Conservation (phyloP, 2,113 vertebrate species). For the Mus spicilegus region DNA sequence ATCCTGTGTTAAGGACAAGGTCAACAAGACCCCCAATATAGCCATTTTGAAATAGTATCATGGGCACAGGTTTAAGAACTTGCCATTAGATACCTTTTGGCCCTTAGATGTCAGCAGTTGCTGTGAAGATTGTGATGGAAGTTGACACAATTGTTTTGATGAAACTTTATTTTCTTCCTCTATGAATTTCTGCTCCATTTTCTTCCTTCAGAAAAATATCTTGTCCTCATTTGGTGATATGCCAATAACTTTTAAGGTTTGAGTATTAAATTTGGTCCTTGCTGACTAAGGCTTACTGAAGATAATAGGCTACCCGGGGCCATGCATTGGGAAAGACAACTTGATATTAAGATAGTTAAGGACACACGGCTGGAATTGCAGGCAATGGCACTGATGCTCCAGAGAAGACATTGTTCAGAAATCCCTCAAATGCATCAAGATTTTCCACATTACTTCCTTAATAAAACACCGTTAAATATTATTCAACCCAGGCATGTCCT, state of each 20-base stretch:
- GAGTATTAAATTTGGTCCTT: slow-evolving; percentile 35
- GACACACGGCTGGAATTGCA: neutral
- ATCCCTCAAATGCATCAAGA: neutral
- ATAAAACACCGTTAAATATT: neutral
- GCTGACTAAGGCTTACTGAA: neutral
- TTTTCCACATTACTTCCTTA: neutral
- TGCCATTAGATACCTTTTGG: neutral
- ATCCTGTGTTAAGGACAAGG: slow-evolving; percentile 23
- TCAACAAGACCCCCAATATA: neutral
- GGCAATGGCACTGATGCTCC: neutral
- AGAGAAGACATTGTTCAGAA: neutral
- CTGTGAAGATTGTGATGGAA: slow-evolving; percentile 8
- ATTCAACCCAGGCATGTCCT: neutral
- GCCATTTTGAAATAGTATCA: neutral
- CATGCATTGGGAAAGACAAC: slow-evolving; percentile 21
- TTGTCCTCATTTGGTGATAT: slow-evolving; percentile 57
- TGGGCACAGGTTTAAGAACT: neutral
- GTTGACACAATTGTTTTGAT: slow-evolving; percentile 34
- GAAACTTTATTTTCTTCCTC: neutral
- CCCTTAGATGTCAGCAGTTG: neutral
- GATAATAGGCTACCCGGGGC: neutral
- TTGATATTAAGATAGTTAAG: slow-evolving; percentile 9
- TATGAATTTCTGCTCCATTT: slow-evolving; percentile 41
- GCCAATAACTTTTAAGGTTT: slow-evolving; percentile 18
- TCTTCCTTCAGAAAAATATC: slow-evolving; percentile 42